Evolutionary conservation across 2,888 invertebrate species (phyloP).

Genomic region (Digitonthophagus gazella): DNA sequence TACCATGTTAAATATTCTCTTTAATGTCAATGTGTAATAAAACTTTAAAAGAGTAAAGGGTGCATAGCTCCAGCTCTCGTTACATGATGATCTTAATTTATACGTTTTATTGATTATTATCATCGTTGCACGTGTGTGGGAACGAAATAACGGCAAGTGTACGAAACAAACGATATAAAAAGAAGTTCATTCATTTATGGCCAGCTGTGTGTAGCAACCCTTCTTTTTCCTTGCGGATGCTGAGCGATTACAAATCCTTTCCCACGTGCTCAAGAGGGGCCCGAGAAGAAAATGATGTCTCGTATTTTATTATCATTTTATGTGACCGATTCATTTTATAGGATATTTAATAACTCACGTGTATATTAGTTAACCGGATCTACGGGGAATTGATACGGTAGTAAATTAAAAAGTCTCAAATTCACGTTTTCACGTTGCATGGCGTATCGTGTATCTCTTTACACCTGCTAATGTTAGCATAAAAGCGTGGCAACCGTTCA

Average conservation of each 20-base stretch:
- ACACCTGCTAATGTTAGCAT: neutral
- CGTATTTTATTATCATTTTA: neutral
- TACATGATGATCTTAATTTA: too few relatives aligned
- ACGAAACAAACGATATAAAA: neutral
- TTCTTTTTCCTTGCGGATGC: neutral
- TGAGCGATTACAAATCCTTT: neutral
- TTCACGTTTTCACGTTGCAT: neutral
- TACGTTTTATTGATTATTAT: too few relatives aligned
- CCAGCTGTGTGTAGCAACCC: neutral
- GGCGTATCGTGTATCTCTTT: neutral
- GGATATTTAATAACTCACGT: neutral
- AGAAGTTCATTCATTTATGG: neutral
- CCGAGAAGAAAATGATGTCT: neutral
- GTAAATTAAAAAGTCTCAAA: neutral
- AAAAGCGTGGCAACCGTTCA: neutral
- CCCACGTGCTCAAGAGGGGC: neutral
- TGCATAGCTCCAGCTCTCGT: too few relatives aligned
- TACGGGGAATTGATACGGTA: neutral
- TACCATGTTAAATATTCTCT: neutral
- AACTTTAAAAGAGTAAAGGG: too few relatives aligned
- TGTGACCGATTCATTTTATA: neutral
- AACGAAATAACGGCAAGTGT: neutral
- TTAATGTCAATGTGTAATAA: neutral
- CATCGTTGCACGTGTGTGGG: neutral
- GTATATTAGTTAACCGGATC: neutral